These are phyloP conservation scores for Zhuqinia jingwanae DNA, from an alignment of 2,888 invertebrate species.

Conservation along the genomic window DNA sequence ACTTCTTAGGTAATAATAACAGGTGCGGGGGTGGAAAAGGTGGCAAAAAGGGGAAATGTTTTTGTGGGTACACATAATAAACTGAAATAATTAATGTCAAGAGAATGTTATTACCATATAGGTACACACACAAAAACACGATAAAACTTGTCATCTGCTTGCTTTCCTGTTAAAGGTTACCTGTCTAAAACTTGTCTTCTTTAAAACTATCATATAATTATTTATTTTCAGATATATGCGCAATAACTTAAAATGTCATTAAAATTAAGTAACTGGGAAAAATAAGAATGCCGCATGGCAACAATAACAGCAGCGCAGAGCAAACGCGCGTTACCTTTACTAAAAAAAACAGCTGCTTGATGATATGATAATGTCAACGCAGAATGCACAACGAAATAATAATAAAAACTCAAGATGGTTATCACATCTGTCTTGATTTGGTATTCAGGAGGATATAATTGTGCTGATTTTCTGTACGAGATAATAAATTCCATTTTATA, in stretches of 20 bases:
- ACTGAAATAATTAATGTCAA: not conserved
- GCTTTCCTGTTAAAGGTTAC: too few relatives aligned
- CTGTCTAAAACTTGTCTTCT: too few relatives aligned
- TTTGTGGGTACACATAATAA: not conserved
- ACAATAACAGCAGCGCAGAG: too few relatives aligned
- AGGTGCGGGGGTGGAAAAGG: not conserved
- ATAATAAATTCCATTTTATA: not conserved
- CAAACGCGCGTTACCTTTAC: not conserved
- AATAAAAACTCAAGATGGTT: not conserved
- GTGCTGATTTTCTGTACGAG: not conserved
- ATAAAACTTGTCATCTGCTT: too few relatives aligned
- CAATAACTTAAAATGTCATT: too few relatives aligned
- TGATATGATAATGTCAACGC: not conserved
- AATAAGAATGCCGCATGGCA: too few relatives aligned
- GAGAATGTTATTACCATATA: not conserved
- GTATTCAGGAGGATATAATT: not conserved
- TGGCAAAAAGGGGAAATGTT: not conserved
- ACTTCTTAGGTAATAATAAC: not conserved
- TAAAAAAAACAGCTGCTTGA: too few relatives aligned
- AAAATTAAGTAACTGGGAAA: too few relatives aligned
- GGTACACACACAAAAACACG: too few relatives aligned
- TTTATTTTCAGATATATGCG: too few relatives aligned
- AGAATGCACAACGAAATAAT: not conserved
- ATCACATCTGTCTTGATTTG: not conserved
- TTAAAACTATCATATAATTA: too few relatives aligned